A percentile compares a stretch with the other conserved stretches of the same genome.
Conservation (phyloP, 2,888 invertebrate genomes). For the Eugnorisma glareosa region DNA sequence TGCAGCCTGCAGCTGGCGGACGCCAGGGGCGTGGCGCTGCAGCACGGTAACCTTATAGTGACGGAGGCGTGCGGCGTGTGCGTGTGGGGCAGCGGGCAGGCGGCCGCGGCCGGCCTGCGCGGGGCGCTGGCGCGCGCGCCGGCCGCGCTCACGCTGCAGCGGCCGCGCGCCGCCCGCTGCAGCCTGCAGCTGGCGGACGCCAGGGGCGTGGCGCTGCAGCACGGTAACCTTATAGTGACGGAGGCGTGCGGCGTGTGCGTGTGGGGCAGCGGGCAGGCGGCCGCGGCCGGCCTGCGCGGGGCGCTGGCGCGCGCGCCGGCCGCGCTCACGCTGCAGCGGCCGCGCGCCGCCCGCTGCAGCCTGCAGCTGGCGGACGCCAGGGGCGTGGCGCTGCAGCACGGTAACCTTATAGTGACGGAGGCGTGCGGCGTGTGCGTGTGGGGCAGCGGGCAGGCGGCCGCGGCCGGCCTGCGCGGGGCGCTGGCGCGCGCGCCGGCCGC, state of each 20-base stretch:
- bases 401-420: conserved; percentile 63
- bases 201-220: conserved; percentile 75
- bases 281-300: conserved; percentile 78
- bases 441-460: conserved; percentile 77
- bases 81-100: conserved; percentile 79
- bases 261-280: conserved; percentile 79
- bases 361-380: conserved; percentile 68
- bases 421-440: conserved; percentile 82
- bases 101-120: conserved; percentile 77
- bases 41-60: conserved; percentile 71
- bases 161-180: conserved; percentile 86
- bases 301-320: conserved; percentile 77
- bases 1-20: conserved; percentile 76
- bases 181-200: conserved; percentile 76
- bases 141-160: conserved; percentile 70
- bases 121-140: conserved; percentile 76
- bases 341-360: conserved; percentile 89
- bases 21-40: conserved; percentile 74
- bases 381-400: conserved; percentile 78
- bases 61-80: conserved; percentile 83
- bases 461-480: conserved; percentile 79
- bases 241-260: conserved; percentile 81
- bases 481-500: conserved; percentile 74
- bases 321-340: conserved; percentile 67
- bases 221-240: conserved; percentile 69